Evolutionary conservation across 1,140 invertebrate species (phyloP), one percentile per base, ranked within the genome.

Genomic region (Papilio helenus): DNA sequence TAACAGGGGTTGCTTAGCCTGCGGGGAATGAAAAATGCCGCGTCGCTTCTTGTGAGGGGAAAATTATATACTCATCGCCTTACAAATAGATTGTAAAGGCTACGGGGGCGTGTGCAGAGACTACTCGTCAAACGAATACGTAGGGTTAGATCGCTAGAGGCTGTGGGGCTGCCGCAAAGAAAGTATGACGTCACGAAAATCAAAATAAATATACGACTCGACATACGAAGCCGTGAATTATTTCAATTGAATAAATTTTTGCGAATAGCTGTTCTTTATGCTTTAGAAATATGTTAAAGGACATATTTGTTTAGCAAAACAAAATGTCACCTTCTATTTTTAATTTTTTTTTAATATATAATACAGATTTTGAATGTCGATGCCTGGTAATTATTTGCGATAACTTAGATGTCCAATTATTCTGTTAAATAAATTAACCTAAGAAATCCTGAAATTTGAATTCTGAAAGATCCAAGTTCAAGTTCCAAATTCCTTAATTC

Each of bases 21-120:
- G 81, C 71, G 83, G 88, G 88, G 86, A 85, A 87, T 86, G 84
- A 90, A 90, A 92, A 93, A 87, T 86, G 89, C 86, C 83, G 71
- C 83, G 84, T 89, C 84, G 86, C 84, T 86, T 84, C 86, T 89
- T 86, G 85, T 85, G 79, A 83, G 87, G 90, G 88, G 83, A 87
- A 86, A 93, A 91, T 93, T 92, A 93, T 91, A 87, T 90, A 91
- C 88, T 92, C 89, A 89, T 91, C 87, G 90, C 84, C 81, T 85
- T 87, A 90, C 89, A 92, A 93, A 93, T 93, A 91, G 88, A 92
- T 92, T 89, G 86, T 91, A 88, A 90, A 89, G 86, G 87, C 85
- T 84, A 85, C 84, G 77, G 85, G 83, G 80, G 85, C 86, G 88
- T 86, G 85, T 84, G 80, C 79, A 49, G 80, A 82, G 80, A 73